Evolutionary conservation across 2,888 invertebrate species (phyloP), one percentile per base, ranked within the genome.

Genomic region (Mellilla xanthometata): DNA sequence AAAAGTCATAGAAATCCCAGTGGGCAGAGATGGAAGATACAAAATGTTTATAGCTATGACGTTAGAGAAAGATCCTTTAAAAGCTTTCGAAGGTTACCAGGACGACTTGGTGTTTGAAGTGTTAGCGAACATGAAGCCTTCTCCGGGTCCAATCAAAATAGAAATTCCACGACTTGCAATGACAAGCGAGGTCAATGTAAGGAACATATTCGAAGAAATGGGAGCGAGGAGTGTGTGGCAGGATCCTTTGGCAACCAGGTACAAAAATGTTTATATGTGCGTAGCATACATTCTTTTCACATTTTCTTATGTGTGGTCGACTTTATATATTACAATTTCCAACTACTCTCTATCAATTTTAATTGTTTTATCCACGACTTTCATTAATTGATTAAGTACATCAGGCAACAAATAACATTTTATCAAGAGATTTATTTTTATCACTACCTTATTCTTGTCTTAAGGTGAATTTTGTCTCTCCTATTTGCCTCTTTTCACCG

Each of bases 131-230:
- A 24, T 65, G 27, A 51, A 26, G 9, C 26, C 45, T 12, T 60
- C 42, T 26, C 1, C 13, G 0, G 39, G 38, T 2, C 61, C 54
- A 0, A 39, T 68, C 15, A 52, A 68, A 3, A 40, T 68, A 2
- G 58, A 48, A 0, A 54, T 68, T 33, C 67, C 67, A 1, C 52
- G 57, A n/a, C 35, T 62, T 8, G 30, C 40, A 6, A 35, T 65
- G 8, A 44, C 47, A 0, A 54, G 49, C 9, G 62, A 62, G 7
- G 22, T 57, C 2, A 58, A 68, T 26, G 29, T 62, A 10, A 56
- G 52, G 11, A 28, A 12, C 0, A 31, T 68, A 7, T 23, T 68
- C 11, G 56, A 60, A 47, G 56, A 54, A 13, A 7, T 61, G 5
- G 60, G 56, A 10, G 12, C 62, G 8, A 35, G 8, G 10, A 47